Evolutionary conservation across 2,797 vertebrate genomes (phyloP).

Genomic region (Lepus townsendii): DNA sequence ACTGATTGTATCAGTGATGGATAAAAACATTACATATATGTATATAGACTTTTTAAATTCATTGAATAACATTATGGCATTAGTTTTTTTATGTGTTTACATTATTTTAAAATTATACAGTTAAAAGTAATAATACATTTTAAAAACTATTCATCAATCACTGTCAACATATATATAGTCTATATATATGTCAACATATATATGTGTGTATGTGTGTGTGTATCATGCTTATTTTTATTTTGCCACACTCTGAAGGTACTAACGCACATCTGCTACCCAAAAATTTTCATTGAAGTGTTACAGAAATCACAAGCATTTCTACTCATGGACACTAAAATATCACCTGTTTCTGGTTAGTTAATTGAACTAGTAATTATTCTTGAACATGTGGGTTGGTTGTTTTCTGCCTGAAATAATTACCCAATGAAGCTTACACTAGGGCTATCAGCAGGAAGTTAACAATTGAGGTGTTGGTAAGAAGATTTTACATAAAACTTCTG

Average conservation of each 20-base stretch:
- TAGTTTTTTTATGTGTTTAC: neutral
- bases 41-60: neutral
- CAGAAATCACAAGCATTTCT: slow-evolving; percentile 63
- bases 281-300: slow-evolving; percentile 59
- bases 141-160: neutral
- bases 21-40: neutral
- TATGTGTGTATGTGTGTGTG: too few relatives aligned
- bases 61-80: neutral
- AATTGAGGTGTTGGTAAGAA: slow-evolving; percentile 81
- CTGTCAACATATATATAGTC: neutral
- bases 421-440: slow-evolving; percentile 77
- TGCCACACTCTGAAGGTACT: slow-evolving; percentile 12
- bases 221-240: slow-evolving; percentile 67
- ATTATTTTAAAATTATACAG: slow-evolving; percentile 19
- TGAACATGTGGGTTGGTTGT: slow-evolving; percentile 84
- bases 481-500: slow-evolving; percentile 71
- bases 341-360: slow-evolving; percentile 82
- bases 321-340: slow-evolving; percentile 59
- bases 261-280: slow-evolving; percentile 62
- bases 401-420: slow-evolving; percentile 87
- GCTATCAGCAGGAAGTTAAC: slow-evolving; percentile 84
- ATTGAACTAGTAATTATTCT: slow-evolving; percentile 87
- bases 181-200: too few relatives aligned
- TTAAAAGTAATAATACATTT: neutral
- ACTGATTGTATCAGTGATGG: neutral